phyloP scores from a whole-genome alignment of 2,113 vertebrate species.

The Cryptomyrus ogoouensis region DNA sequence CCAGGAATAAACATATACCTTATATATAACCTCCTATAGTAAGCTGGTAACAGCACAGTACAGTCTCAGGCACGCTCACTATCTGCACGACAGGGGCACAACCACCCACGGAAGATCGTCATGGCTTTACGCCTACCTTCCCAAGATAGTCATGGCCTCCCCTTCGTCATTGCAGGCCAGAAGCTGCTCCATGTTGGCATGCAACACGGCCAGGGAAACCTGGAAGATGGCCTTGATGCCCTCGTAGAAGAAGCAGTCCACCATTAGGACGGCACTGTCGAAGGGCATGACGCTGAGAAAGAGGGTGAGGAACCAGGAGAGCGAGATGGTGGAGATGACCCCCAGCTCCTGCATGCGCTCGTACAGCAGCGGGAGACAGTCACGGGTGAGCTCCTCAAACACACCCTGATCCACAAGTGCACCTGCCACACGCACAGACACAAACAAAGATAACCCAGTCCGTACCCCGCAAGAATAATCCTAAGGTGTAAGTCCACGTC shows the following conservation, averaged over 20 bases:
- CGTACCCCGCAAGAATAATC: neutral
- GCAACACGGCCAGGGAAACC: slow-evolving; percentile 87
- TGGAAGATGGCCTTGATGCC: slow-evolving; percentile 94
- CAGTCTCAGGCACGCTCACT: neutral
- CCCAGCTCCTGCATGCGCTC: slow-evolving; percentile 93
- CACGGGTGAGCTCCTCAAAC: slow-evolving; percentile 87
- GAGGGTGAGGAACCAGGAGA: slow-evolving; percentile 96
- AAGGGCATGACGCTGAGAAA: slow-evolving; percentile 97
- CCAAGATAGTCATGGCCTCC: slow-evolving; percentile 95
- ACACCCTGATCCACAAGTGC: slow-evolving; percentile 94
- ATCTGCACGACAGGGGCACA: neutral
- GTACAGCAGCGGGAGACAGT: slow-evolving; percentile 78
- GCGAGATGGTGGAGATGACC: slow-evolving; percentile 91
- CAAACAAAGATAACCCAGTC: slow-evolving; percentile 1
- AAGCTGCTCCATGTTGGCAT: slow-evolving; percentile 84
- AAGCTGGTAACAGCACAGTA: neutral
- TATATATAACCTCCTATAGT: neutral
- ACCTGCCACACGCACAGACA: slow-evolving; percentile 69
- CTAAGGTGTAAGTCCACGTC: neutral
- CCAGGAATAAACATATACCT: neutral
- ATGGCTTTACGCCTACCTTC: slow-evolving; percentile 66
- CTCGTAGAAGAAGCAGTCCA: slow-evolving; percentile 96
- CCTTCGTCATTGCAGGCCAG: slow-evolving; percentile 84
- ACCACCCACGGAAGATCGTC: neutral
- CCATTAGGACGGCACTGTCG: slow-evolving; percentile 84